phyloP scores from a whole-genome alignment of 2,113 vertebrate genomes.

The Cisticola juncidis region DNA sequence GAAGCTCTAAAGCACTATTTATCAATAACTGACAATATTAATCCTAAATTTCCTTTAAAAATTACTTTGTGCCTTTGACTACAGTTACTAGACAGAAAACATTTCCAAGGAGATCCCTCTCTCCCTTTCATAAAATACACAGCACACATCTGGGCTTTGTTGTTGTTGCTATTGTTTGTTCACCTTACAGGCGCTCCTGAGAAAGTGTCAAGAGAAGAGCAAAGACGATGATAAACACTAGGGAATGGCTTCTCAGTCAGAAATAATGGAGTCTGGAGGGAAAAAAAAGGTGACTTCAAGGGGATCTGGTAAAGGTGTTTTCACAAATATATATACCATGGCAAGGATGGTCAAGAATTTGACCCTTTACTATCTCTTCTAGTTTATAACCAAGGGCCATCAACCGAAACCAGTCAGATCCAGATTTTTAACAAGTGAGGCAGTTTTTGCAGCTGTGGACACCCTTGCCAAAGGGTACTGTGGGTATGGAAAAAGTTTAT shows the following conservation, averaged over 20 bases:
- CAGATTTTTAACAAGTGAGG: background rate
- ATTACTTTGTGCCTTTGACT: background rate
- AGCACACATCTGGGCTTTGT: background rate
- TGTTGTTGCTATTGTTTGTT: background rate
- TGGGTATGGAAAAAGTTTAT: background rate
- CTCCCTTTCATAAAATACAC: background rate
- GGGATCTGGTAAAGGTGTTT: background rate
- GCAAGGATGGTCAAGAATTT: background rate
- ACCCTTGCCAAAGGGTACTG: fast-evolving
- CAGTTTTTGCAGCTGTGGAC: background rate
- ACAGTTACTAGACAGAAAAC: background rate
- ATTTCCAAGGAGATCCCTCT: background rate
- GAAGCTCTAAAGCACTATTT: background rate
- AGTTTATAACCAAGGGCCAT: background rate
- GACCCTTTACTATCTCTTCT: background rate
- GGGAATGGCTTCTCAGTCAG: background rate
- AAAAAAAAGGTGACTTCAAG: background rate
- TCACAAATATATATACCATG: background rate
- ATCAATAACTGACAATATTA: slow-evolving; percentile 8
- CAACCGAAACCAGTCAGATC: background rate
- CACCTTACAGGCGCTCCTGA: background rate
- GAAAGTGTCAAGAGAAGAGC: background rate
- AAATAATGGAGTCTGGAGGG: background rate
- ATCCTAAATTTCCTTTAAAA: background rate
- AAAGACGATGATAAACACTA: background rate